Evolutionary conservation across 1,140 invertebrate genomes (phyloP), one percentile per base, ranked within the genome.

Genomic region (Sycobia sp.): DNA sequence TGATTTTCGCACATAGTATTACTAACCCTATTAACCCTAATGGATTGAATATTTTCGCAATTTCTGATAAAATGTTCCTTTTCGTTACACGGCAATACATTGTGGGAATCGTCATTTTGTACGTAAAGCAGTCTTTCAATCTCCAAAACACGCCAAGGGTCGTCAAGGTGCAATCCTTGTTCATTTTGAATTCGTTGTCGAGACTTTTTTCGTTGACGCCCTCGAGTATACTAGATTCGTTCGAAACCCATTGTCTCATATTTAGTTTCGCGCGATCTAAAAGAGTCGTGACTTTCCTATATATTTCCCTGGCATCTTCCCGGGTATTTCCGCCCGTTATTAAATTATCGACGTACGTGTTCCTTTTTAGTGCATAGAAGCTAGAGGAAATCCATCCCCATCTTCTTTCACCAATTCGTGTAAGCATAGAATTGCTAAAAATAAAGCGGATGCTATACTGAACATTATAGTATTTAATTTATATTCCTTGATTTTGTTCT

Each of bases 31-130:
- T 11, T 3, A 66, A 14, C 18, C 60, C 64, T 2, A 68, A 13
- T 5, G 67, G 57, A 20, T 68, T 46, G 32, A 57, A 65, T 22
- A 65, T 58, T 34, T 50, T 57, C 2, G 60, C 49, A 27, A 63
- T 22, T 38, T 65, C 2, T 8, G 57, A 58, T 32, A 67, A 16
- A 20, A 68, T 49, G 1, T 39, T 46, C 62, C 58, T 13, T 56
- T 67, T 66, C 0, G 47, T 53, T 3, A 27, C 32, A 22, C 11
- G 25, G 0, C n/a, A 9, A 1, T 0, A 23, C 0, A n/a, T 8
- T 4, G 46, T 14, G 4, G 49, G 16, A 2, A 9, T 3, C 1
- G 51, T 32, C 4, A 49, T n/a, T 13, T 36, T 27, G 22, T 63
- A 67, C 5, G 43, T 11, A 8, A 63, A 13, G 3, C 1, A 8